Evolutionary conservation across 2,888 invertebrate species (phyloP), one percentile per base, ranked within the genome.

Genomic region (Nineta flava): DNA sequence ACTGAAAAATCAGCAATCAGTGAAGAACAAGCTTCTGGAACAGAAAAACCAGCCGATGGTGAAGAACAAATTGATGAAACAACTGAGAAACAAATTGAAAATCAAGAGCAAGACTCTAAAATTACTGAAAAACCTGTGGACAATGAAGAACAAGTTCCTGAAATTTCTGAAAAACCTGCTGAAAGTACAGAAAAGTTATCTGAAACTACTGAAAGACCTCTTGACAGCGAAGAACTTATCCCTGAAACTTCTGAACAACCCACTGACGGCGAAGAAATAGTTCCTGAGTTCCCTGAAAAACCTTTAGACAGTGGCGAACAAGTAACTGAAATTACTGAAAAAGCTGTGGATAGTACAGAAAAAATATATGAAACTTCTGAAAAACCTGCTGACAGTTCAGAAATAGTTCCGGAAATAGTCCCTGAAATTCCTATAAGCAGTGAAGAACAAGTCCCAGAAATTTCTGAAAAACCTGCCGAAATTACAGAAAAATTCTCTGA

Each of bases 401-500:
- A n/a, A n/a, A n/a, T n/a, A n/a, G n/a, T n/a, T n/a, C n/a, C n/a
- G n/a, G n/a, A n/a, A n/a, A n/a, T n/a, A n/a, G n/a, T n/a, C n/a
- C n/a, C n/a, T n/a, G n/a, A n/a, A n/a, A n/a, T n/a, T n/a, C n/a
- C n/a, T n/a, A n/a, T n/a, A n/a, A n/a, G n/a, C n/a, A n/a, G n/a
- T 46, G 50, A 52, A 50, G 48, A 47, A 40, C 13, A 38, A 9
- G 19, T 40, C 16, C 48, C 51, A 2, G 53, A 50, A 43, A 44
- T 47, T 19, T 19, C 50, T 46, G 49, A 48, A 17, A 40, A 45
- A 21, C n/a, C 47, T 21, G 46, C 44, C n/a, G 48, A 48, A 42
- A 15, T 34, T 40, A n/a, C 16, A 44, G 47, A 19, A 42, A n/a
- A n/a, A n/a, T n/a, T n/a, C n/a, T 53, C 56, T 26, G 53, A 53